Base-by-base conservation (phyloP, 2,797 vertebrate genomes). In the Pitangus sulphuratus region DNA sequence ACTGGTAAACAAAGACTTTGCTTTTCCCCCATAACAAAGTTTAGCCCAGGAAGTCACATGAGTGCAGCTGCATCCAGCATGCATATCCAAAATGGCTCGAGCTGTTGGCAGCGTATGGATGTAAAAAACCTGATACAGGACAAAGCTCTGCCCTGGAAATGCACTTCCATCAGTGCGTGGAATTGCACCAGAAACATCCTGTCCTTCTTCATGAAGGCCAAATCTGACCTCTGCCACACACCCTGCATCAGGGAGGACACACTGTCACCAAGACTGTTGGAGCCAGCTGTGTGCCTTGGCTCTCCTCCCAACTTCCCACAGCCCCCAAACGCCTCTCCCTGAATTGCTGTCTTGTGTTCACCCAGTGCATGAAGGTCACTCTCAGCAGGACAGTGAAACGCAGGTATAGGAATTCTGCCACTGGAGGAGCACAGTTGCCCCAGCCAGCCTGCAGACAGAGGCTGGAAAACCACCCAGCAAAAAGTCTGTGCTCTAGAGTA, bases 1-100 rank as follows among this genome's bases (percentile, higher is more conserved):
- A 90, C 5, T 15, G 24, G 33, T 91, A 93, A 96, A 96, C 95
- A 97, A 94, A 95, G 92, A 35, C 83, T 95, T 96, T 84, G 85
- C 82, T 91, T 96, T 88, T 91, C 47, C 30, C 74, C 75, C 61
- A 1, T 76, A 91, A 91, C 26, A 81, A 84, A 91, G 72, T 90
- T 94, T 93, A 91, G 89, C 83, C 83, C 70, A 84, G 89, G 93
- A 93, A 96, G 77, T 96, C 91, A 91, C 80, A 37, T 94, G 94
- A 92, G 64, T 0, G 1, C 89, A 70, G 91, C 79, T 89, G 93
- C 84, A 87, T 94, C 81, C 89, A 93, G 77, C 65, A 81, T 18
- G 58, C 58, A 84, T 15, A 90, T 78, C 83, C 85, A 90, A 78
- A 87, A 81, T 25, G 61, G 79, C 76, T 88, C 1, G 0, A 84